Evolutionary conservation across 2,113 vertebrate species (phyloP).

Genomic region (Hemibagrus wyckioides): DNA sequence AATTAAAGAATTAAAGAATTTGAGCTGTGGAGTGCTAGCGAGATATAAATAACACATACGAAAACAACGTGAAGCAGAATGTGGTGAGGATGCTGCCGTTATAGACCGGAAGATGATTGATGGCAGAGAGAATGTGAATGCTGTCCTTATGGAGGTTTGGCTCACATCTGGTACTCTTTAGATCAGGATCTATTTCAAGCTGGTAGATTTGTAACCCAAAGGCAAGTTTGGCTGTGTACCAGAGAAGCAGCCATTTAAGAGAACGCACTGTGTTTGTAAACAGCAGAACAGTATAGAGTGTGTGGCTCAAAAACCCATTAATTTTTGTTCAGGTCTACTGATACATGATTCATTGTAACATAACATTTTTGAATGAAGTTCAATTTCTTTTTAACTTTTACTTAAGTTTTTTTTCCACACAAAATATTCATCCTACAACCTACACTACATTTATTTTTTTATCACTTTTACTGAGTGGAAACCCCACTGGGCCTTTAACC

Average conservation of each 20-base stretch:
- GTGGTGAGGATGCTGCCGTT: background rate
- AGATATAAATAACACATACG: background rate
- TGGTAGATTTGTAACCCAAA: constrained; percentile 45
- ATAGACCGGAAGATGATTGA: background rate
- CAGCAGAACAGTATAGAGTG: constrained; percentile 36
- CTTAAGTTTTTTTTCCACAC: background rate
- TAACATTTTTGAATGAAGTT: background rate
- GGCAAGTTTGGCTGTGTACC: constrained; percentile 52
- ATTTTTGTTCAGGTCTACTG: background rate
- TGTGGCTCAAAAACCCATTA: constrained; percentile 18
- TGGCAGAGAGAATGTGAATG: constrained; percentile 33
- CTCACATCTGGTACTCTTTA: constrained; percentile 64
- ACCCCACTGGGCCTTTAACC: background rate
- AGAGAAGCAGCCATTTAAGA: constrained; percentile 53
- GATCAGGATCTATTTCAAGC: constrained; percentile 35
- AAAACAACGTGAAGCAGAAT: constrained; percentile 9
- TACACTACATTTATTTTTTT: background rate
- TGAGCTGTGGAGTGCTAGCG: background rate
- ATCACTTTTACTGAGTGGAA: background rate
- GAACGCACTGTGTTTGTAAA: constrained; percentile 61
- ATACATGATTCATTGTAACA: background rate
- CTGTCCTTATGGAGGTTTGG: constrained; percentile 37
- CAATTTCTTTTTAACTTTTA: background rate
- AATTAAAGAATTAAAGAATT: background rate
- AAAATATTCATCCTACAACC: background rate